Conservation (phyloP, 2,888 invertebrate species). For the Parnassius orleans region DNA sequence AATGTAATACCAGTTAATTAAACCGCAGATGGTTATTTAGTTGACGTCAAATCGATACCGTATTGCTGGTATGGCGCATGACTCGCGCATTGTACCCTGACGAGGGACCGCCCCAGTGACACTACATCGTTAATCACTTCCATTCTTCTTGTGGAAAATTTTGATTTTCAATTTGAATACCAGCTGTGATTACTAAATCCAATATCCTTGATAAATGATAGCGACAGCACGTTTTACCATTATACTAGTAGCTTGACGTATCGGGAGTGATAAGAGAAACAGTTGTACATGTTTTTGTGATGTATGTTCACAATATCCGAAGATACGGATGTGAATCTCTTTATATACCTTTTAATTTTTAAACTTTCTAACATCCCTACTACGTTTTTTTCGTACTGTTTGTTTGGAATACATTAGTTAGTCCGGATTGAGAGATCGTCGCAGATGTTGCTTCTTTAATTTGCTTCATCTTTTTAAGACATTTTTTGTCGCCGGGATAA, state of each 20-base stretch:
- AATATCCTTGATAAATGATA: slow-evolving; percentile 64
- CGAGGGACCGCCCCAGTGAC: slow-evolving; percentile 65
- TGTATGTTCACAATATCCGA: slow-evolving; percentile 47
- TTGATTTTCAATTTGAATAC: slow-evolving; percentile 74
- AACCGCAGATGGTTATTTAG: slow-evolving; percentile 64
- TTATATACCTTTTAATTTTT: slow-evolving; percentile 39
- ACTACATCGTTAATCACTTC: slow-evolving; percentile 73
- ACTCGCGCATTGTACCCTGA: slow-evolving; percentile 66
- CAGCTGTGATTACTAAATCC: slow-evolving; percentile 62
- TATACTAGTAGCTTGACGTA: slow-evolving; percentile 33
- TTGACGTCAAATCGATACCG: slow-evolving; percentile 63
- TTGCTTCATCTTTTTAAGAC: slow-evolving; percentile 35
- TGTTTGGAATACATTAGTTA: slow-evolving; percentile 53
- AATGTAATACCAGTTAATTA: slow-evolving; percentile 64
- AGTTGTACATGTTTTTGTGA: slow-evolving; percentile 45
- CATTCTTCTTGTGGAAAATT: slow-evolving; percentile 65
- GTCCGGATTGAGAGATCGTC: slow-evolving; percentile 45
- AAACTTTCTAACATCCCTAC: slow-evolving; percentile 55
- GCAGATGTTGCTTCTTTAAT: slow-evolving; percentile 66
- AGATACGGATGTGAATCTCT: slow-evolving; percentile 50
- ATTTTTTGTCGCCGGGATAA: not conserved
- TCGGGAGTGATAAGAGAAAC: slow-evolving; percentile 38
- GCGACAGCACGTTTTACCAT: slow-evolving; percentile 14
- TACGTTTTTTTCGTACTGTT: slow-evolving; percentile 61
- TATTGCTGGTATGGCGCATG: slow-evolving; percentile 75